A percentile compares a stretch with the other conserved stretches of the same genome.
These are phyloP conservation scores for Chondrilla cf. caribensis DNA, from an alignment of 37 sponge, comb jelly and placozoan genomes.

Conservation along the genomic window DNA sequence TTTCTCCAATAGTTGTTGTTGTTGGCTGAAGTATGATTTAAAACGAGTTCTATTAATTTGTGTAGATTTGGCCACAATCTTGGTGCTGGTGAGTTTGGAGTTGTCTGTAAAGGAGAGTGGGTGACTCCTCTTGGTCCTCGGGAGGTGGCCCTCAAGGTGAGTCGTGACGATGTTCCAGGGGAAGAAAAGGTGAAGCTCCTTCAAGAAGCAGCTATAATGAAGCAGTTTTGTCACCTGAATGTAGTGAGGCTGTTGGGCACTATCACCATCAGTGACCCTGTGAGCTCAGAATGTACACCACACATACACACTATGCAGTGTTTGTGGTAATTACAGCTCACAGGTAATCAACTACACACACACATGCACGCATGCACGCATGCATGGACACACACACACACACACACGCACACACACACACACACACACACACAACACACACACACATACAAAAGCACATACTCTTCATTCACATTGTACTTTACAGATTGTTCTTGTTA, in stretches of 20 bases:
- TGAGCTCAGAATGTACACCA: too few species aligned
- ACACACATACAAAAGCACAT: too few species aligned
- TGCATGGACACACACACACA: too few species aligned
- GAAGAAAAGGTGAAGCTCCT: not conserved
- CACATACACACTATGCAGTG: too few species aligned
- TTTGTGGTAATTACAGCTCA: not conserved
- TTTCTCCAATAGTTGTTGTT: too few species aligned
- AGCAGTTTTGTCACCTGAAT: not conserved
- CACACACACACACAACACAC: too few species aligned
- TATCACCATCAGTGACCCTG: not conserved
- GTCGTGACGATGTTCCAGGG: not conserved
- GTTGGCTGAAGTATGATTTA: too few species aligned
- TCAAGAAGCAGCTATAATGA: constrained; percentile 17
- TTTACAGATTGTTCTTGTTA: not conserved
- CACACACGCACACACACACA: too few species aligned
- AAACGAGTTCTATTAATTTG: too few species aligned
- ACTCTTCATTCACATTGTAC: too few species aligned
- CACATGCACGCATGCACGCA: too few species aligned
- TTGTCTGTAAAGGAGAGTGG: constrained; percentile 2
- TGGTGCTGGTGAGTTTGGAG: constrained; percentile 14
- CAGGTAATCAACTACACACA: too few species aligned
- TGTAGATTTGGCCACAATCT: not conserved
- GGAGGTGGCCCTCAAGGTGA: not conserved
- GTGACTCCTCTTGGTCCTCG: not conserved
- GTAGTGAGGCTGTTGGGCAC: not conserved